These are phyloP conservation scores for Numenius arquata DNA, from an alignment of 2,113 vertebrate genomes.

Conservation along the genomic window DNA sequence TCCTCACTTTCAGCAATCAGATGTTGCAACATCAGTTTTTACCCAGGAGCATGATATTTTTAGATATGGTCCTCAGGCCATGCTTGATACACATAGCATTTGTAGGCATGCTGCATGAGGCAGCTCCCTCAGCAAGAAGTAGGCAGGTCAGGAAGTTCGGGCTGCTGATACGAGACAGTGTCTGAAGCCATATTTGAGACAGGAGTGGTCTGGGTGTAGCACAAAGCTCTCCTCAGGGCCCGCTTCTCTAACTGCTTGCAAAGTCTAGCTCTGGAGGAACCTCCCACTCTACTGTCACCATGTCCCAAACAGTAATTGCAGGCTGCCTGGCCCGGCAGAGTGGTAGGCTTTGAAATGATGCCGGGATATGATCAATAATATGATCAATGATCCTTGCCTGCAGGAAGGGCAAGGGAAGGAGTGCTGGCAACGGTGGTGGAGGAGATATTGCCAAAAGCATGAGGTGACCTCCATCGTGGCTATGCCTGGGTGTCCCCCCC, in stretches of 20 bases:
- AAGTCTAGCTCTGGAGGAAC: background rate
- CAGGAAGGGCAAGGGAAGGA: background rate
- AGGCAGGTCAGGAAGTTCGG: background rate
- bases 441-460: background rate
- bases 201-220: background rate
- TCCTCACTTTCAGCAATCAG: background rate
- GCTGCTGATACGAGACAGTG: background rate
- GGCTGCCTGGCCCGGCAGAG: background rate
- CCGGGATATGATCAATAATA: background rate
- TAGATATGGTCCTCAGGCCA: background rate
- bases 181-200: background rate
- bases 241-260: background rate
- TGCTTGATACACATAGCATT: rapidly evolving
- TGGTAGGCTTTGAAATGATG: background rate
- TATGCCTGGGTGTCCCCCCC: background rate
- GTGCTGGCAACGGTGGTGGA: background rate
- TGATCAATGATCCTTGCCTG: too few relatives aligned
- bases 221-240: background rate
- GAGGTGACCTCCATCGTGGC: background rate
- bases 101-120: rapidly evolving
- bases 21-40: background rate
- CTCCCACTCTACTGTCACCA: background rate
- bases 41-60: background rate
- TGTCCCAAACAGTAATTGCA: background rate
- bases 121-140: background rate